phyloP scores from a whole-genome alignment of 2,797 vertebrate genomes.

The Hemitrygon akajei region DNA sequence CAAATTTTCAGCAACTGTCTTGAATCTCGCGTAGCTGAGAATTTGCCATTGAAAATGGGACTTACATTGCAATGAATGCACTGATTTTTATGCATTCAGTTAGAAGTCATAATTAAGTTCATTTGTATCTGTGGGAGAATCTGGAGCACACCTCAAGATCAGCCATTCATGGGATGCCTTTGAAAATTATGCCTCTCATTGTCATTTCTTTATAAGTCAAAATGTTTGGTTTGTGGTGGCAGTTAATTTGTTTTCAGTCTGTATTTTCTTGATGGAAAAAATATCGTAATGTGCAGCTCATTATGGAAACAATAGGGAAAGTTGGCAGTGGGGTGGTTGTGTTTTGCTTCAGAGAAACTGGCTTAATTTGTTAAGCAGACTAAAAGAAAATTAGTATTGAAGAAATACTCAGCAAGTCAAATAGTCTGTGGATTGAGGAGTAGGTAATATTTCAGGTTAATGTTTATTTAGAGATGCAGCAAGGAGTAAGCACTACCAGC shows the following conservation, averaged over 20 bases:
- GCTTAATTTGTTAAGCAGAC: background rate
- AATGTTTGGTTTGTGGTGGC: background rate
- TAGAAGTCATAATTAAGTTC: background rate
- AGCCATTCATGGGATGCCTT: background rate
- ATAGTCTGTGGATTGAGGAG: no score
- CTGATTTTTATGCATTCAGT: background rate
- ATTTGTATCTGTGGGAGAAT: background rate
- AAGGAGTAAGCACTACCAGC: no score
- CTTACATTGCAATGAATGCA: background rate
- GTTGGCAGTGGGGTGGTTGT: background rate
- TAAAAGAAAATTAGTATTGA: no score
- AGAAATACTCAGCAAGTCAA: no score
- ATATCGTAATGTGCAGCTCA: background rate
- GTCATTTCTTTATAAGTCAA: background rate
- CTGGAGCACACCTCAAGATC: background rate
- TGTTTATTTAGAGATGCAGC: no score
- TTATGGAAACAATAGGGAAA: no score
- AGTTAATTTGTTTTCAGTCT: background rate
- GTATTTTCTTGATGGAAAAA: background rate
- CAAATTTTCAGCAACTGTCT: background rate
- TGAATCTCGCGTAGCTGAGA: background rate
- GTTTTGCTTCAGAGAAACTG: background rate
- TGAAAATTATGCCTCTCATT: background rate
- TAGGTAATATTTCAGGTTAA: no score
- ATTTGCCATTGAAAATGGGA: background rate